phyloP scores from a whole-genome alignment of 1,140 invertebrate species.

The Drosophila orena region DNA sequence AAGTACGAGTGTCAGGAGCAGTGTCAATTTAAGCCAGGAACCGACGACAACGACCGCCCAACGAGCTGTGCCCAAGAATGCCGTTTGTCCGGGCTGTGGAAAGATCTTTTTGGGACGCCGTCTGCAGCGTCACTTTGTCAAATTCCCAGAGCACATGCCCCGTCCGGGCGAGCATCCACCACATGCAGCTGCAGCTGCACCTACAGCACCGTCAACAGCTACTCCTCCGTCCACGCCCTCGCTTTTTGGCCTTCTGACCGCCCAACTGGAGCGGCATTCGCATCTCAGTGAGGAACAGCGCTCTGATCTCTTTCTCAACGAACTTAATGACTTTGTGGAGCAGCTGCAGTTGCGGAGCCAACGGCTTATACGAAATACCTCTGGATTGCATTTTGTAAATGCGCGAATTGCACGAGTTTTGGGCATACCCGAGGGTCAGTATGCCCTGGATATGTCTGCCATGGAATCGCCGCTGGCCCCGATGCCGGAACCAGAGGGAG shows the following conservation, averaged over 20 bases:
- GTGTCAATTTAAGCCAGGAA: background rate
- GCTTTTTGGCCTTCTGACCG: conserved; percentile 67
- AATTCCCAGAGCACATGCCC: conserved; percentile 77
- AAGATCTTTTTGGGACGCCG: conserved; percentile 80
- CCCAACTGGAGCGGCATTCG: conserved; percentile 65
- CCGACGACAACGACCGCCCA: background rate
- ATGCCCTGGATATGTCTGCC: conserved; percentile 77
- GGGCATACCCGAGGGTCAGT: conserved; percentile 82
- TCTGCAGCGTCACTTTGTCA: conserved; percentile 73
- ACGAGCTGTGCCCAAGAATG: conserved; percentile 62
- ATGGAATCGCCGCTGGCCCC: conserved; percentile 73
- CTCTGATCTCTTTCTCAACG: conserved; percentile 76
- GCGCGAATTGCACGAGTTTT: conserved; percentile 66
- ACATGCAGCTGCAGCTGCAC: no score
- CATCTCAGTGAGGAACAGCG: conserved; percentile 79
- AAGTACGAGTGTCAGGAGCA: background rate
- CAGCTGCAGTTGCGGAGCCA: conserved; percentile 78
- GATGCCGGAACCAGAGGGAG: conserved; percentile 53
- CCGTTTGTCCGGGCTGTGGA: conserved; percentile 73
- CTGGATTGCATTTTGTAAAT: conserved; percentile 76
- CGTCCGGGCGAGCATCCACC: conserved; percentile 13
- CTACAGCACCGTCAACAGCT: background rate
- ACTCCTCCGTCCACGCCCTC: conserved; percentile 25
- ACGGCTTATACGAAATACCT: conserved; percentile 79
- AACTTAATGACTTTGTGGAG: conserved; percentile 76